A percentile compares a stretch with the other conserved stretches of the same genome.
Evolutionary conservation across 2,888 invertebrate species (phyloP).

Genomic region (Sesia bembeciformis): DNA sequence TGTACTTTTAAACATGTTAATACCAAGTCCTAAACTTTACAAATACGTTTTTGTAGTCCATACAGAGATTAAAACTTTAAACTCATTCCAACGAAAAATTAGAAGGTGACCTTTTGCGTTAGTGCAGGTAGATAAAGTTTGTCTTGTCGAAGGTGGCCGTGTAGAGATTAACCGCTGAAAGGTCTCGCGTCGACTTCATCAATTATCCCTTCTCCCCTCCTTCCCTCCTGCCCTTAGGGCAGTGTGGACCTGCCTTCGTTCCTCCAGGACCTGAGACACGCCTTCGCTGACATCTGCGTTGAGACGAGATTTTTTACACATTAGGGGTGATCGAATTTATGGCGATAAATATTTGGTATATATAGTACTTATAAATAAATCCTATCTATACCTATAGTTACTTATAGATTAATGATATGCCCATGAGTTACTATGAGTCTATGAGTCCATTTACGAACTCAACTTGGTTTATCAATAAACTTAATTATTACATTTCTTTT

Average conservation of each 20-base stretch:
- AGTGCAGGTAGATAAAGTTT: slow-evolving; percentile 36
- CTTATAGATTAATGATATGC: no score
- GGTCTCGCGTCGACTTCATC: slow-evolving; percentile 53
- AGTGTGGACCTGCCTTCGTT: slow-evolving; percentile 14
- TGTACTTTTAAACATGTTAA: no score
- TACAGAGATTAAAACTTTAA: no score
- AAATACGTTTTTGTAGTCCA: no score
- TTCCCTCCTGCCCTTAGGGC: not conserved
- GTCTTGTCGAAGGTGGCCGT: slow-evolving; percentile 34
- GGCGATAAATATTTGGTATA: not conserved
- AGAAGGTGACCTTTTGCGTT: slow-evolving; percentile 21
- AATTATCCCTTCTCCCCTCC: slow-evolving; percentile 37
- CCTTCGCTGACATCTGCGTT: slow-evolving; percentile 21
- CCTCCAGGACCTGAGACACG: slow-evolving; percentile 21
- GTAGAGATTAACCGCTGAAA: slow-evolving; percentile 39
- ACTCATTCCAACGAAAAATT: slow-evolving; percentile 7
- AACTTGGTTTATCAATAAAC: no score
- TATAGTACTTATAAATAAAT: no score
- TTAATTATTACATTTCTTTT: no score
- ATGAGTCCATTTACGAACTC: no score
- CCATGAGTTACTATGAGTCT: no score
- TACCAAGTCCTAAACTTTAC: no score
- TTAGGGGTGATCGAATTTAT: slow-evolving; percentile 8
- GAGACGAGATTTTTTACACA: slow-evolving; percentile 14
- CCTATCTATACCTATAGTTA: no score